Conservation (phyloP, 2,797 vertebrate genomes). For the Coregonus ussuriensis region DNA sequence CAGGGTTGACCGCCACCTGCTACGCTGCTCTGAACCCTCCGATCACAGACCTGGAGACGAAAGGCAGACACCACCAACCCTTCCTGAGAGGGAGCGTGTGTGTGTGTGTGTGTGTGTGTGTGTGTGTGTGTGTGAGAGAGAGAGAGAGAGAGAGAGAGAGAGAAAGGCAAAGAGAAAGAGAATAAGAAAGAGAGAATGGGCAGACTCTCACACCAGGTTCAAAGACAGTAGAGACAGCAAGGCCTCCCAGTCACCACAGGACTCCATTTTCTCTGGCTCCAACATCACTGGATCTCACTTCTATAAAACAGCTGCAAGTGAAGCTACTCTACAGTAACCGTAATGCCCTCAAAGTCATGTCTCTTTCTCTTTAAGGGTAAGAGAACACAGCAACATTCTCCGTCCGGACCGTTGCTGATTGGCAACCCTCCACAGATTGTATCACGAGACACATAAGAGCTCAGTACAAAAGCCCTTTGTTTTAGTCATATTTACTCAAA, state of each 20-base stretch:
- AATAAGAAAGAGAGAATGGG: no score
- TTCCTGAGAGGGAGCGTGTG: slow-evolving; percentile 13
- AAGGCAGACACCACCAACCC: slow-evolving; percentile 45
- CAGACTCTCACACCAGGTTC: slow-evolving; percentile 16
- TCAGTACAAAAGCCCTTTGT: slow-evolving; percentile 51
- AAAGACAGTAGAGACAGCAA: not conserved
- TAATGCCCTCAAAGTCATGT: slow-evolving; percentile 18
- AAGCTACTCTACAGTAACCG: not conserved
- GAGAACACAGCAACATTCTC: slow-evolving; percentile 35
- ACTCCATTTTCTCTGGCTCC: slow-evolving; percentile 28
- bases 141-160: no score
- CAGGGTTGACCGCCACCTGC: slow-evolving; percentile 55
- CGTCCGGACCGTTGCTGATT: slow-evolving; percentile 25
- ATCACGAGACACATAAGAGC: slow-evolving; percentile 27
- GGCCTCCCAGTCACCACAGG: not conserved
- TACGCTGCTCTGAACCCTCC: slow-evolving; percentile 41
- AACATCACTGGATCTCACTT: slow-evolving; percentile 41
- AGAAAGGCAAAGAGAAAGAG: no score
- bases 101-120: not conserved
- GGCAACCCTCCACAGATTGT: slow-evolving; percentile 41
- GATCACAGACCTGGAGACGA: slow-evolving; percentile 48
- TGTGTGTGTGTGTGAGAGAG: not conserved
- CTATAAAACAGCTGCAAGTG: slow-evolving; percentile 32
- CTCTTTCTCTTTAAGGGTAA: slow-evolving; percentile 28
- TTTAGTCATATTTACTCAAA: slow-evolving; percentile 44